Conservation (phyloP, 1,140 invertebrate genomes). For the Chlorops oryzae region DNA sequence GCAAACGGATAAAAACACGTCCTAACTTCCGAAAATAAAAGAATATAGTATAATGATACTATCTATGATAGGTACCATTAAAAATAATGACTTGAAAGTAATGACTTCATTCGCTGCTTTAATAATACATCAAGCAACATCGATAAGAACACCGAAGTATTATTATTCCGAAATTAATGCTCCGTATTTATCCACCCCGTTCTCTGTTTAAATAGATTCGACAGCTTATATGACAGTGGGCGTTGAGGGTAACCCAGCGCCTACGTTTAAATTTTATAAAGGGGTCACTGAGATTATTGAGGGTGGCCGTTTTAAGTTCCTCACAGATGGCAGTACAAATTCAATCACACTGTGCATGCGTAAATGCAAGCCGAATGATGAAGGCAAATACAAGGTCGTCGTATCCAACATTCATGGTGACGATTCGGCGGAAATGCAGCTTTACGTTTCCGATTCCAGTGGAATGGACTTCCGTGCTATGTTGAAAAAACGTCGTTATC, state of each 20-base stretch:
- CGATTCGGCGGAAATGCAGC: conserved; percentile 87
- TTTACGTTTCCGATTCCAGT: conserved; percentile 94
- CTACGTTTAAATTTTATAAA: conserved; percentile 95
- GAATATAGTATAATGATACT: no score
- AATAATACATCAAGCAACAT: no score
- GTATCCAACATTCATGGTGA: conserved; percentile 90
- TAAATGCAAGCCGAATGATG: conserved; percentile 94
- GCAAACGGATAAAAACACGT: no score
- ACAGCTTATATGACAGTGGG: conserved; percentile 81
- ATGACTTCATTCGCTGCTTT: no score
- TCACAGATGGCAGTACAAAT: conserved; percentile 84
- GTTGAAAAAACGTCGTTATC: conserved; percentile 94
- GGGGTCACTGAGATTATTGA: conserved; percentile 84
- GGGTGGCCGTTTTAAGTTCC: conserved; percentile 85
- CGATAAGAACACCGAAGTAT: no score
- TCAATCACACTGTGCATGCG: conserved; percentile 88
- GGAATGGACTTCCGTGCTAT: conserved; percentile 98
- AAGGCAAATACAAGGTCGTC: conserved; percentile 91
- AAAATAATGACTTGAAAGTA: no score
- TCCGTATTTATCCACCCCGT: no score
- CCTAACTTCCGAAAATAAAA: no score
- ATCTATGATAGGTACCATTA: no score
- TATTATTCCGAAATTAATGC: no score
- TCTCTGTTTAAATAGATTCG: no score
- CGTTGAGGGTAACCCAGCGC: conserved; percentile 87